These are phyloP conservation scores for Orchesella flavescens DNA, from an alignment of 2,888 invertebrate species.

Conservation along the genomic window DNA sequence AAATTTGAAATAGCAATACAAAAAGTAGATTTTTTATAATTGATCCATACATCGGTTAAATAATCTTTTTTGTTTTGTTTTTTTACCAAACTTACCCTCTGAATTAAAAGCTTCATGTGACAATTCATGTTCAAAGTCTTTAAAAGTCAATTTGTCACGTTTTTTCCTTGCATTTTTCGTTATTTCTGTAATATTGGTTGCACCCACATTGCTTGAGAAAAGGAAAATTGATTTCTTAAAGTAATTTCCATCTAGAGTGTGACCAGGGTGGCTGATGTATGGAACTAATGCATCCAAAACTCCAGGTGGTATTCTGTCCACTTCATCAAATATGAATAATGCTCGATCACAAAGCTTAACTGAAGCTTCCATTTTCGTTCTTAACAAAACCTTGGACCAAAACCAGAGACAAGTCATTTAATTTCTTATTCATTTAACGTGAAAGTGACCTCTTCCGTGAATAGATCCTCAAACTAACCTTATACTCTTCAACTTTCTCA, in stretches of 20 bases:
- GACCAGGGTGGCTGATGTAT: constrained; percentile 87
- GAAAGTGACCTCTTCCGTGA: no score
- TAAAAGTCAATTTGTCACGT: constrained; percentile 75
- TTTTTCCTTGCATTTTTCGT: constrained; percentile 74
- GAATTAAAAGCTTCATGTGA: constrained; percentile 67
- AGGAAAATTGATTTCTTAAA: constrained; percentile 74
- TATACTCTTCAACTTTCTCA: constrained; percentile 49
- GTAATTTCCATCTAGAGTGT: constrained; percentile 81
- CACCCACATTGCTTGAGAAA: constrained; percentile 76
- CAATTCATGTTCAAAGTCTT: constrained; percentile 72
- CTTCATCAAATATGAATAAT: constrained; percentile 97
- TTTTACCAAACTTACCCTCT: constrained; percentile 51
- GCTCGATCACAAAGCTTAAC: constrained; percentile 81
- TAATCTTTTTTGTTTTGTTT: no score
- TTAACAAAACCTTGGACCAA: constrained; percentile 18
- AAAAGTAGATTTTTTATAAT: no score
- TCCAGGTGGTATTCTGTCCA: constrained; percentile 91
- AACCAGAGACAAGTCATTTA: no score
- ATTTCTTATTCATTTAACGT: no score
- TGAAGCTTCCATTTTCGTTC: constrained; percentile 40
- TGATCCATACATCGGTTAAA: no score
- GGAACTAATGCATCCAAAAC: constrained; percentile 90
- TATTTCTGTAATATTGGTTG: constrained; percentile 74
- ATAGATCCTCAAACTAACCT: constrained; percentile 44
- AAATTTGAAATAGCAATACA: constrained; percentile 1